These are phyloP conservation scores for Pelodytes ibericus DNA, from an alignment of 2,797 vertebrate genomes.

Conservation along the genomic window DNA sequence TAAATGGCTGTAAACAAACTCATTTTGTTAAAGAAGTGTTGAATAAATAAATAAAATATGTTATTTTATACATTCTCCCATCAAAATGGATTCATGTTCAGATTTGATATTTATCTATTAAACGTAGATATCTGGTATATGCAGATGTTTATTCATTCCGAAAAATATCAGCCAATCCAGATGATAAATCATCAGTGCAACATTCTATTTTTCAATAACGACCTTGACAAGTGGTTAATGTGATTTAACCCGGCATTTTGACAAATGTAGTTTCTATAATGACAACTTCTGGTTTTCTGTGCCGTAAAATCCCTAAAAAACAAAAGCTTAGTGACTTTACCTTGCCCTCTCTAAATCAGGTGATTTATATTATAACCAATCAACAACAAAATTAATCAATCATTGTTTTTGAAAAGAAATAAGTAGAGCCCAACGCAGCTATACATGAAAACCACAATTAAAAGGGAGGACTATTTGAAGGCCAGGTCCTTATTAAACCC, in stretches of 20 bases:
- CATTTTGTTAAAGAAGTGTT: too few relatives aligned
- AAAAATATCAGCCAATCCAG: not conserved
- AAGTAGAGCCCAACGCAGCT: not conserved
- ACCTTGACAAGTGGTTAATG: not conserved
- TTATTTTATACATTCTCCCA: not conserved
- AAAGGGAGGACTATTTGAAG: not conserved
- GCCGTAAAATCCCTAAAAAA: too few relatives aligned
- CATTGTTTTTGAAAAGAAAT: not conserved
- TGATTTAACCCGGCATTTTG: not conserved
- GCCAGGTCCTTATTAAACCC: constrained; percentile 17
- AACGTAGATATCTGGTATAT: not conserved
- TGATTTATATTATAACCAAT: not conserved
- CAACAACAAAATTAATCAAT: not conserved
- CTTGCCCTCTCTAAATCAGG: not conserved
- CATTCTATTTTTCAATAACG: not conserved
- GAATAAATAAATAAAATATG: not conserved
- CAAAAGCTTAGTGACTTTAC: not conserved
- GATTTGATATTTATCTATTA: not conserved
- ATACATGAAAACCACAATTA: not conserved
- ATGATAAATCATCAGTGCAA: not conserved
- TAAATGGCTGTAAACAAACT: too few relatives aligned
- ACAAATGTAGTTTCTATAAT: too few relatives aligned
- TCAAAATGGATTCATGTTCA: not conserved
- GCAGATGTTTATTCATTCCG: not conserved
- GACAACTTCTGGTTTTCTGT: too few relatives aligned